Conservation (phyloP, 1,140 invertebrate genomes). For the Metopolophium dirhodum region DNA sequence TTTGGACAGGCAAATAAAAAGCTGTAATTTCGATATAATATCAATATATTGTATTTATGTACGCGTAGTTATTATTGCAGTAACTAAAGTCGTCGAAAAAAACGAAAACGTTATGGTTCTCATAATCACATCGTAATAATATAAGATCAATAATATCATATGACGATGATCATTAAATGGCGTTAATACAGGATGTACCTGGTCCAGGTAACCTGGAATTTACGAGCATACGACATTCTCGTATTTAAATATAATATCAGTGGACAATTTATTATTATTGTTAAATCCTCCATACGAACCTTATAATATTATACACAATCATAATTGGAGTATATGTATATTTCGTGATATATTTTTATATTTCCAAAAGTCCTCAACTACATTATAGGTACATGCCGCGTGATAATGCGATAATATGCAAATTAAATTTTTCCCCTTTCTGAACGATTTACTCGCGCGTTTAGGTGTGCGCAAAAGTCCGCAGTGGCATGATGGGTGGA, state of each 20-base stretch:
- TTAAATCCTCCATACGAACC: background rate
- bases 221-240: background rate
- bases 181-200: background rate
- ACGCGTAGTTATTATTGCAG: background rate
- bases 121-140: background rate
- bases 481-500: background rate
- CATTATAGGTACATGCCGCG: background rate
- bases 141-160: background rate
- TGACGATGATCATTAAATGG: background rate
- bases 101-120: background rate
- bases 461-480: background rate
- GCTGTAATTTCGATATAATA: background rate
- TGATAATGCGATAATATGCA: background rate
- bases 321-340: background rate
- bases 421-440: constrained; percentile 39
- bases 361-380: background rate
- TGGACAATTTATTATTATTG: background rate
- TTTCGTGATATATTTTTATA: background rate
- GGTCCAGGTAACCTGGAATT: background rate
- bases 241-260: background rate
- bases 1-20: background rate
- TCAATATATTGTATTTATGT: background rate
- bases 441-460: constrained; percentile 27
- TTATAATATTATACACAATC: background rate
- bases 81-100: background rate